Conservation (phyloP, 2,113 vertebrate species). For the Trichechus manatus region DNA sequence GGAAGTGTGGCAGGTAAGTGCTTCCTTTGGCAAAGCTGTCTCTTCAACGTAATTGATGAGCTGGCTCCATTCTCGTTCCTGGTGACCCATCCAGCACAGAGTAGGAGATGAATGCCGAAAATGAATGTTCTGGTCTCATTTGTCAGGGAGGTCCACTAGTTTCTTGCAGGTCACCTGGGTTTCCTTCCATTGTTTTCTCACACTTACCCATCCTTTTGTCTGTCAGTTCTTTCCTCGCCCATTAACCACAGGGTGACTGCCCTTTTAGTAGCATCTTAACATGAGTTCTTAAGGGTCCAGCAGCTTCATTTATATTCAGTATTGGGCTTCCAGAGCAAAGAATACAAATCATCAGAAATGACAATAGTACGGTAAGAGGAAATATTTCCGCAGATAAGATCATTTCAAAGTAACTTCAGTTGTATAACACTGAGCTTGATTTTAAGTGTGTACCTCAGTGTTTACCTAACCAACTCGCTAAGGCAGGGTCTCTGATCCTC, state of each 20-base stretch:
- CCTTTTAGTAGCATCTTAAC: not conserved
- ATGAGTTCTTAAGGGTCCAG: not conserved
- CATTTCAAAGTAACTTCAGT: not conserved
- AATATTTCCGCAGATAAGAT: not conserved
- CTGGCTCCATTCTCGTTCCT: not conserved
- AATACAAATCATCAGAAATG: not conserved
- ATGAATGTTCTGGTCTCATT: not conserved
- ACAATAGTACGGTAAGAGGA: not conserved
- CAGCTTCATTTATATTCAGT: not conserved
- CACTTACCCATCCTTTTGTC: not conserved
- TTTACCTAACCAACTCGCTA: not conserved
- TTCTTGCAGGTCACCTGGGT: not conserved
- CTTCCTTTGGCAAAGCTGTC: slow-evolving; percentile 60
- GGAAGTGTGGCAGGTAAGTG: not conserved
- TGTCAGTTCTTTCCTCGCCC: not conserved
- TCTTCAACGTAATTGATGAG: not conserved
- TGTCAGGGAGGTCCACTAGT: not conserved
- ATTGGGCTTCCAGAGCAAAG: not conserved
- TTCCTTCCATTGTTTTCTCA: not conserved
- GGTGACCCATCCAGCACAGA: not conserved
- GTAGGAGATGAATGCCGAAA: slow-evolving; percentile 63
- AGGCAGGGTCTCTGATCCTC: not conserved
- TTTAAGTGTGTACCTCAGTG: not conserved
- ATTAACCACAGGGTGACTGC: not conserved
- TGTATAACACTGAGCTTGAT: not conserved